These are phyloP conservation scores for Drosophila nannoptera DNA, from an alignment of 1,140 invertebrate species.

Conservation along the genomic window DNA sequence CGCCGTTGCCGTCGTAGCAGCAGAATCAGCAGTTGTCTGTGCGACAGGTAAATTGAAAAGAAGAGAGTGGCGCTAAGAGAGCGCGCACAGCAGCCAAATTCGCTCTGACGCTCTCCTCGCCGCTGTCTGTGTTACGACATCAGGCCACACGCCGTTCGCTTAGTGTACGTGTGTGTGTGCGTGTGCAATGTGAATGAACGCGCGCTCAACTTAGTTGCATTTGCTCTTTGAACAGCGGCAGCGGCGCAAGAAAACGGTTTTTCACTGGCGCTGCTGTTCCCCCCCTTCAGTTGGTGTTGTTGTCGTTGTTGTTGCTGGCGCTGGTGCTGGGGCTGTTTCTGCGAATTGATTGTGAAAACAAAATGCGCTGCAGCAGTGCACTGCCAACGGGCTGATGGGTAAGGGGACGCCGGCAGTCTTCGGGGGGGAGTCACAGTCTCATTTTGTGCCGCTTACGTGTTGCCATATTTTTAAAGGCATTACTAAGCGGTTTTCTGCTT, in stretches of 20 bases:
- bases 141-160: conserved; percentile 52
- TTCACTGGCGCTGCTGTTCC: conserved; percentile 43
- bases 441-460: conserved; percentile 68
- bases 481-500: conserved; percentile 71
- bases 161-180: conserved; percentile 24
- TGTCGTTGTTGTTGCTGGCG: conserved; percentile 6
- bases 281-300: too few relatives aligned
- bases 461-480: conserved; percentile 78
- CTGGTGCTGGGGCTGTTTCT: conserved; percentile 35
- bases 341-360: conserved; percentile 67
- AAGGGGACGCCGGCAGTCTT: background rate
- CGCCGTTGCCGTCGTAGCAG: too few relatives aligned
- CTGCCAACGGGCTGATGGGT: conserved; percentile 2
- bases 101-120: background rate
- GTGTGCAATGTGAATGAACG: conserved; percentile 69
- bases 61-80: conserved; percentile 37
- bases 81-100: conserved; percentile 12
- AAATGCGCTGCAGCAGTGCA: conserved; percentile 47
- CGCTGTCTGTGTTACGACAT: conserved; percentile 62
- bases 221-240: conserved; percentile 36
- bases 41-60: conserved; percentile 35
- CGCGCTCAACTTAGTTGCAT: conserved; percentile 58
- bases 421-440: background rate
- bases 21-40: conserved; percentile 28
- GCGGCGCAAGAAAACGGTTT: conserved; percentile 43